Conservation (phyloP, 2,113 vertebrate genomes). For the Paedocypris sp. region DNA sequence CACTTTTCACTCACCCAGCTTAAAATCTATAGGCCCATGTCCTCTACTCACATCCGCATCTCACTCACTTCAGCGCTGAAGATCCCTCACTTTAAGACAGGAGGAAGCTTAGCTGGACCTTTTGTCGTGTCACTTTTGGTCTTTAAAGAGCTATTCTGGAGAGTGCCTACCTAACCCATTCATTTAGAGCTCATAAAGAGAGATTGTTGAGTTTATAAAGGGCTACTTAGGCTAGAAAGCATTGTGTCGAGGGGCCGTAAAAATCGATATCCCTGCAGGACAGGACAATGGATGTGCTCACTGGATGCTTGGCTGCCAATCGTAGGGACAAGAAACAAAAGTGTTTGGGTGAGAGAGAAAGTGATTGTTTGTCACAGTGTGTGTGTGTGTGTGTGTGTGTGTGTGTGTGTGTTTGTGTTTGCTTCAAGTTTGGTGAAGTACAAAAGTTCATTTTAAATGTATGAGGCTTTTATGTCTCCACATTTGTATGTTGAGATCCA, state of each 20-base stretch:
- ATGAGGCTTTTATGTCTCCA: too few relatives aligned
- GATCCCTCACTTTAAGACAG: constrained; percentile 18
- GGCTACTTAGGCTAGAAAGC: constrained; percentile 18
- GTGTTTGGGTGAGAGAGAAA: constrained; percentile 11
- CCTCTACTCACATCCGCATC: constrained; percentile 45
- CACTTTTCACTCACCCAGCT: not conserved
- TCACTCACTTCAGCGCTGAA: not conserved
- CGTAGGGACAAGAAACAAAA: not conserved
- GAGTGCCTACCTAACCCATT: constrained; percentile 32
- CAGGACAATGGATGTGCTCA: constrained; percentile 30
- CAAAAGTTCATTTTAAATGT: too few relatives aligned
- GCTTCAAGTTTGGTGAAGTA: too few relatives aligned
- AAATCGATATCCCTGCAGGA: constrained; percentile 27
- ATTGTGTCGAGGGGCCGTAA: constrained; percentile 33
- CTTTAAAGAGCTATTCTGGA: constrained; percentile 15
- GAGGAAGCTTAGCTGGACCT: constrained; percentile 31
- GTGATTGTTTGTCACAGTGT: not conserved
- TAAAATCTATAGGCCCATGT: constrained; percentile 25
- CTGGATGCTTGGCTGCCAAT: constrained; percentile 8
- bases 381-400: not conserved
- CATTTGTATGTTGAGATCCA: too few relatives aligned
- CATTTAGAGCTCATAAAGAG: constrained; percentile 35
- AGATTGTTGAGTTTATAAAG: constrained; percentile 37
- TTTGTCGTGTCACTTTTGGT: constrained; percentile 36
- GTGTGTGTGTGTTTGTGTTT: not conserved